Evolutionary conservation across 2,113 vertebrate species (phyloP).

Genomic region (Conger conger): DNA sequence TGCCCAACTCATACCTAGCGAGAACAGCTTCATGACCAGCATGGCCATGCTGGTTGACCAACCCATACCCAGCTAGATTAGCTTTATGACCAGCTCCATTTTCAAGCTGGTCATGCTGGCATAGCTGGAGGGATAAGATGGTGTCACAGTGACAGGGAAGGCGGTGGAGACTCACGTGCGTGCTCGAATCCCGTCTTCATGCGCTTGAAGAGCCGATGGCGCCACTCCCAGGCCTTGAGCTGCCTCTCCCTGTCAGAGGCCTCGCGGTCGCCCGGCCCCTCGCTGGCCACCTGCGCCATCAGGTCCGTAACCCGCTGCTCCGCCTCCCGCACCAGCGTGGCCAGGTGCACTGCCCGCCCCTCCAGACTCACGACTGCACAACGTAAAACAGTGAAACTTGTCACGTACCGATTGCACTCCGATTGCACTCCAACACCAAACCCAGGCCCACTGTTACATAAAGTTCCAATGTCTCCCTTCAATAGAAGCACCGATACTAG

Average conservation of each 20-base stretch:
- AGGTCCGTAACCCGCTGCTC: constrained; percentile 82
- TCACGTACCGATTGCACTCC: not conserved
- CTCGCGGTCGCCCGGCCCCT: constrained; percentile 66
- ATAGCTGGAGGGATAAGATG: no score
- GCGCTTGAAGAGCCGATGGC: constrained; percentile 83
- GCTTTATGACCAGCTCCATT: no score
- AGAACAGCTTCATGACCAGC: no score
- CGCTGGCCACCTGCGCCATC: constrained; percentile 72
- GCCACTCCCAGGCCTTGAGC: constrained; percentile 88
- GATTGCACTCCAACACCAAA: not conserved
- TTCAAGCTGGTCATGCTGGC: no score
- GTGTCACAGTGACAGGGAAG: not conserved
- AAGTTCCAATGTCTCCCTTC: not conserved
- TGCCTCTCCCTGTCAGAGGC: constrained; percentile 79
- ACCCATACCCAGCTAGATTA: no score
- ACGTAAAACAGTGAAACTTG: not conserved
- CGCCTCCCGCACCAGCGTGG: constrained; percentile 80
- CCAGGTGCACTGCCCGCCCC: constrained; percentile 78
- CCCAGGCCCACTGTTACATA: not conserved
- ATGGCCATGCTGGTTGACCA: no score
- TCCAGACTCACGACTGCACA: constrained; percentile 80
- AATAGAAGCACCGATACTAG: not conserved
- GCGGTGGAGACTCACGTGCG: constrained; percentile 73
- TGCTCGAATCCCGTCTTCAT: constrained; percentile 90
- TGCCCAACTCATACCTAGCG: no score